Evolutionary conservation across 2,888 invertebrate species (phyloP).

Genomic region (Aphrophora alni): DNA sequence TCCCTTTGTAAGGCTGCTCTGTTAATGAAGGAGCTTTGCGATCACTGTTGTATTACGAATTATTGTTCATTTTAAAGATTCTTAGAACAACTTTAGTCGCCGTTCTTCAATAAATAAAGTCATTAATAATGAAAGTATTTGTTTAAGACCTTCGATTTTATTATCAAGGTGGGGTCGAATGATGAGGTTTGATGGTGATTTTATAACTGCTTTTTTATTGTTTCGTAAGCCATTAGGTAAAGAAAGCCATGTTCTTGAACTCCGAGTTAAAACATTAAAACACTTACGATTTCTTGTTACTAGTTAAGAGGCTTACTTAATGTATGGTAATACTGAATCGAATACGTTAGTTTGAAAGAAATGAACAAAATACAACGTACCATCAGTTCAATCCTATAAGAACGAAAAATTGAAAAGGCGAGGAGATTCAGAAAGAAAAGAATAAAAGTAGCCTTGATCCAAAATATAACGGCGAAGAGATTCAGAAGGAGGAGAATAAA

Average conservation of each 20-base stretch:
- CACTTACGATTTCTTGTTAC: background rate
- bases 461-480: no score
- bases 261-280: background rate
- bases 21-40: no score
- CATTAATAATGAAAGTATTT: background rate
- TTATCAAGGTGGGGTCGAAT: background rate
- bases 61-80: no score
- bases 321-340: background rate
- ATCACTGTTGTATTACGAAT: no score
- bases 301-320: background rate
- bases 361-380: no score
- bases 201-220: background rate
- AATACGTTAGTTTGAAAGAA: background rate
- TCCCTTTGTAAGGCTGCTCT: no score
- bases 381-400: no score
- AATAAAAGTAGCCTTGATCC: no score
- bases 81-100: no score
- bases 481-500: no score
- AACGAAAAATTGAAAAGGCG: no score
- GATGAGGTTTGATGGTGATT: conserved; percentile 6
- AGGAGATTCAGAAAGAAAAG: no score
- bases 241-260: background rate
- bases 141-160: background rate
- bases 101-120: background rate
- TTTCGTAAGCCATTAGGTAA: background rate